Evolutionary conservation across 2,888 invertebrate genomes (phyloP).

Genomic region (Metacarcinus magister): DNA sequence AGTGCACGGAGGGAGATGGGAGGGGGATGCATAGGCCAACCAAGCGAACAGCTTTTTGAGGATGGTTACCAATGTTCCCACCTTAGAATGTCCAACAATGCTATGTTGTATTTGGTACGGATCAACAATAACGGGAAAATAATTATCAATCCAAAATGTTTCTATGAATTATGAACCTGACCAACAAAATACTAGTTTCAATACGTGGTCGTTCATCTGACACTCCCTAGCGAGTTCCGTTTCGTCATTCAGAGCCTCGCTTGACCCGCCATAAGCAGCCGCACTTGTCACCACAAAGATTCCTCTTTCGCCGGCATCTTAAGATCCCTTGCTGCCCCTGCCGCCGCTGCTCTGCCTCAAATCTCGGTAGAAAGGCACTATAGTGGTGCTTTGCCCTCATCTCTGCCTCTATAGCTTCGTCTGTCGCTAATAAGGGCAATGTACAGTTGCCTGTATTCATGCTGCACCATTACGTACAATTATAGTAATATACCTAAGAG

Average conservation of each 20-base stretch:
- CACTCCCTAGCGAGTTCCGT: neutral
- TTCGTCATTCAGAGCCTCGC: neutral
- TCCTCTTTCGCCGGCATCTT: neutral
- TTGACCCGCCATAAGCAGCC: neutral
- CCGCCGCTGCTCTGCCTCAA: neutral
- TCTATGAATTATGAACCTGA: neutral
- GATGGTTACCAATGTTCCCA: no score
- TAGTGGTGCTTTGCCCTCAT: neutral
- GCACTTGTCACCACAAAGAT: constrained; percentile 26
- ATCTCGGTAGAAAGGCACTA: neutral
- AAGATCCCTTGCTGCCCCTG: neutral
- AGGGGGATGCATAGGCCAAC: neutral
- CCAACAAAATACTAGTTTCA: neutral
- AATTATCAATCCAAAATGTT: neutral
- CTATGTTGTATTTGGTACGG: no score
- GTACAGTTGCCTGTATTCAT: neutral
- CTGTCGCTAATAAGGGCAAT: neutral
- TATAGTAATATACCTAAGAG: neutral
- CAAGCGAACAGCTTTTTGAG: neutral
- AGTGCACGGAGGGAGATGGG: neutral
- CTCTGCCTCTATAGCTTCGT: neutral
- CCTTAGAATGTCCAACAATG: no score
- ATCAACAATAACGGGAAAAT: neutral
- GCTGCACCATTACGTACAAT: neutral
- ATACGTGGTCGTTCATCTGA: neutral